Evolutionary conservation across 2,113 vertebrate species (phyloP).

Genomic region (Chelonoidis abingdonii): DNA sequence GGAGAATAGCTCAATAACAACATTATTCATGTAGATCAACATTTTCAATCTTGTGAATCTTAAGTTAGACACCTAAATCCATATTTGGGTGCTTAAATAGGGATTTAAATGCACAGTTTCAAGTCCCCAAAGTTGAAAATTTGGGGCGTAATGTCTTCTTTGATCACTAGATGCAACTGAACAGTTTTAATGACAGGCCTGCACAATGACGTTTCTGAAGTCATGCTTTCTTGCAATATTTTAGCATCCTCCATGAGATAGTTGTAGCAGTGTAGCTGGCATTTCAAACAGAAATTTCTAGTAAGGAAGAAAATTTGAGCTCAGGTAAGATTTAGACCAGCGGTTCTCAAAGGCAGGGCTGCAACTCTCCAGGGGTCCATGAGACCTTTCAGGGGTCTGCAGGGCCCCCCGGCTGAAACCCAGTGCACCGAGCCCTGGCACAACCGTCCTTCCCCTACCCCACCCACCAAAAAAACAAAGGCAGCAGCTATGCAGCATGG

Average conservation of each 20-base stretch:
- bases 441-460: too few species aligned
- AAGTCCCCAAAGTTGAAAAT: not conserved
- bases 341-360: too few species aligned
- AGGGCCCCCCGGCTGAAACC: too few species aligned
- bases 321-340: not conserved
- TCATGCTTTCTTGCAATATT: not conserved
- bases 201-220: not conserved
- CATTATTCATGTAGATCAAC: not conserved
- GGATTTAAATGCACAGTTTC: not conserved
- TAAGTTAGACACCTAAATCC: not conserved
- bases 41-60: not conserved
- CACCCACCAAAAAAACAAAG: too few species aligned
- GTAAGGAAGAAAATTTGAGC: fast-evolving
- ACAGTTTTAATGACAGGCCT: conserved; percentile 31
- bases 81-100: not conserved
- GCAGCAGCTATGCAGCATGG: too few species aligned
- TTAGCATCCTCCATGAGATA: not conserved
- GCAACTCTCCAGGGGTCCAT: too few species aligned
- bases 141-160: conserved; percentile 24
- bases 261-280: not conserved
- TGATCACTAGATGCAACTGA: conserved; percentile 67
- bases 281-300: not conserved
- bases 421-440: too few species aligned
- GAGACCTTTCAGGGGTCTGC: too few species aligned
- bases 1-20: not conserved